phyloP scores from a whole-genome alignment of 2,113 vertebrate genomes.

The Rhinolophus ferrumequinum region DNA sequence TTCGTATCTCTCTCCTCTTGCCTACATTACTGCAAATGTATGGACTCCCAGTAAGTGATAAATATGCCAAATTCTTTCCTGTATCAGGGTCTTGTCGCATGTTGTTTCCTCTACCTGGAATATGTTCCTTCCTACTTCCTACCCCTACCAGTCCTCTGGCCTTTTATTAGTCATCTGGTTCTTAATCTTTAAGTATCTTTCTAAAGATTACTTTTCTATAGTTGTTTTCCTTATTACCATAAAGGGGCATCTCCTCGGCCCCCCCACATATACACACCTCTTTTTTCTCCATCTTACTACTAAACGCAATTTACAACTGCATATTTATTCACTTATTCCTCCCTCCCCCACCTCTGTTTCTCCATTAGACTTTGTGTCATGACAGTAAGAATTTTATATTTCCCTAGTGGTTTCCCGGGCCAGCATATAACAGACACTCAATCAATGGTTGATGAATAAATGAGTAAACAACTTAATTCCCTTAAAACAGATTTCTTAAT shows the following conservation, averaged over 20 bases:
- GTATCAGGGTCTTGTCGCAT: background rate
- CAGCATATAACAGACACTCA: background rate
- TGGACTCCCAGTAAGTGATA: background rate
- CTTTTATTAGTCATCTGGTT: background rate
- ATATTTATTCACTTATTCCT: background rate
- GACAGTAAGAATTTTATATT: background rate
- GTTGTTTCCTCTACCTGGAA: background rate
- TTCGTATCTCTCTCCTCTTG: background rate
- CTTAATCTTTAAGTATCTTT: background rate
- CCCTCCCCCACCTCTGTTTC: background rate
- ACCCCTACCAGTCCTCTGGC: fast-evolving
- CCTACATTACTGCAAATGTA: background rate
- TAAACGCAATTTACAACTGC: background rate
- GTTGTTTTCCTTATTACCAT: background rate
- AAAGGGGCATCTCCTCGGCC: background rate
- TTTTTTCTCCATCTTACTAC: background rate
- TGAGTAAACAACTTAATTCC: background rate
- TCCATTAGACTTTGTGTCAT: background rate
- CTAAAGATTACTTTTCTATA: background rate
- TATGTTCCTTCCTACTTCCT: background rate
- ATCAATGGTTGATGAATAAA: background rate
- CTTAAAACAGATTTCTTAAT: background rate
- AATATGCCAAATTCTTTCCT: background rate
- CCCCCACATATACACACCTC: fast-evolving
- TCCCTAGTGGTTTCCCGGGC: background rate